Evolutionary conservation across 2,888 invertebrate genomes (phyloP), one percentile per base, ranked within the genome.

Genomic region (Malthinus flaveolus): DNA sequence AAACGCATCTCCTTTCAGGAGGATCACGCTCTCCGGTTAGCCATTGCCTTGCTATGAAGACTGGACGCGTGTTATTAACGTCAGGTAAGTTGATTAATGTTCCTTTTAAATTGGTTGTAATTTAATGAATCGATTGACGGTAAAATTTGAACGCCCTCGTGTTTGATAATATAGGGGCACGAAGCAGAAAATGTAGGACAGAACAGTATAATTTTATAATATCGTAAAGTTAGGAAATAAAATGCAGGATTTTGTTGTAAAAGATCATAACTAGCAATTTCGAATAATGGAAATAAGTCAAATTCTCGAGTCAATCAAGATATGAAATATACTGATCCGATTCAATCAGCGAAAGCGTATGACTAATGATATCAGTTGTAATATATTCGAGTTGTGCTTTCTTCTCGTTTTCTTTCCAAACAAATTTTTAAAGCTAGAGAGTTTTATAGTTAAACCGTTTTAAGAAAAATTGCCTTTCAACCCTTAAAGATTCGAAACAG

Each of bases 401-500:
- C 23, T 23, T 23, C 5, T 23, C 23, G n/a, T 23, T 5, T 23
- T 5, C 35, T 37, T 47, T 31, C 32, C 23, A 42, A 35, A 36
- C 32, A 51, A 39, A 52, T 39, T 42, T 52, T 48, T n/a, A n/a
- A 52, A 57, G 47, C 47, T 48, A 48, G 13, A 13, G 46, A 46
- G 45, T 63, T 60, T 60, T 59, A 61, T 61, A 37, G 53, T 36
- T 39, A 54, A 36, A 32, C 52, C 55, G 58, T 57, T 52, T 52
- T 64, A 59, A 62, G 56, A 62, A 64, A 64, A 64, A 62, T 60
- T 55, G 63, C 54, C 59, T 52, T 49, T 48, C 36, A 32, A 15
- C 31, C 36, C 49, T 49, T 49, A 54, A 23, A 23, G 53, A 53
- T 56, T 54, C 48, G 48, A 56, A 62, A 65, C 66, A 66, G 65